phyloP scores from a whole-genome alignment of 1,140 invertebrate species.

The Nomia melanderi region DNA sequence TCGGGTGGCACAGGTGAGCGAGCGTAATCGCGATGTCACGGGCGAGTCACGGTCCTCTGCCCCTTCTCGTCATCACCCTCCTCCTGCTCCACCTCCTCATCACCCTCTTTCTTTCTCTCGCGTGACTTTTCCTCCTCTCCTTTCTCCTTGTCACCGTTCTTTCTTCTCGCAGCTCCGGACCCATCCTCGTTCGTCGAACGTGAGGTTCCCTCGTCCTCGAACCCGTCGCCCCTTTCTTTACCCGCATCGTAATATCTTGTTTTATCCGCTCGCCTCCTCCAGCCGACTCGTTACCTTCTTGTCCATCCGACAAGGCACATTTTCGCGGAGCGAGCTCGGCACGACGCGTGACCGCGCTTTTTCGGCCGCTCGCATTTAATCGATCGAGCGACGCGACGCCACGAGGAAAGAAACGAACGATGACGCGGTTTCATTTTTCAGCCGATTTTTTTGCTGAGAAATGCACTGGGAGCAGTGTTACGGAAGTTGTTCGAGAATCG shows the following conservation, averaged over 20 bases:
- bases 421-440: background rate
- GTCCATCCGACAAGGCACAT: constrained; percentile 33
- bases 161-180: background rate
- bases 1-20: constrained; percentile 74
- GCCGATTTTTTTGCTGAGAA: no score
- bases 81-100: background rate
- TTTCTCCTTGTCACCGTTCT: background rate
- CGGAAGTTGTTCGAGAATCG: no score
- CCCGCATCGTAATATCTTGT: constrained; percentile 61
- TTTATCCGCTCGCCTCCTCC: constrained; percentile 55
- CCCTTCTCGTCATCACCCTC: constrained; percentile 51
- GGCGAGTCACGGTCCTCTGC: constrained; percentile 68
- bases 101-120: constrained; percentile 26
- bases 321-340: constrained; percentile 10
- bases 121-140: constrained; percentile 8
- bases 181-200: constrained; percentile 18
- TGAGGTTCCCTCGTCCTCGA: constrained; percentile 6
- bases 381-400: background rate
- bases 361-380: background rate
- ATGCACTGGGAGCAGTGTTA: background rate
- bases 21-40: constrained; percentile 79
- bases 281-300: constrained; percentile 57
- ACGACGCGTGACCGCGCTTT: background rate
- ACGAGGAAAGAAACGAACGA: background rate
- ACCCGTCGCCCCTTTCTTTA: constrained; percentile 56